Conservation (phyloP, 2,797 vertebrate species). For the Loris lydekkerianus region DNA sequence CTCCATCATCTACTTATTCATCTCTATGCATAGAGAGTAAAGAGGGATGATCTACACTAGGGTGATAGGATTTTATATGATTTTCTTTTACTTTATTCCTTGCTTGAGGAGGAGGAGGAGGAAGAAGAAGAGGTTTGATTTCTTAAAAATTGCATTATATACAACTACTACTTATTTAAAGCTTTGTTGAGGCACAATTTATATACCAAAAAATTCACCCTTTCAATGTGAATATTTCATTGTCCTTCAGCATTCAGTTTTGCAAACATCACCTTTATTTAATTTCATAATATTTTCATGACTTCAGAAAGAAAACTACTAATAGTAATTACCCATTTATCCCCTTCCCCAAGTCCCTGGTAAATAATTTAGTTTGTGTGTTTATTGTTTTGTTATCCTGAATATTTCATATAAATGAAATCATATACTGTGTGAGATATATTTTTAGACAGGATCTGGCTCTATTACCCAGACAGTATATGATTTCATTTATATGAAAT, state of each 20-base stretch:
- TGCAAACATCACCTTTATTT: not conserved
- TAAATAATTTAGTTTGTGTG: not conserved
- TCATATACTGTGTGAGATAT: not conserved
- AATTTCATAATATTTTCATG: constrained; percentile 21
- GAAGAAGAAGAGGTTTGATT: not conserved
- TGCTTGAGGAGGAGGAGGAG: not conserved
- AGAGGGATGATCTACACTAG: not conserved
- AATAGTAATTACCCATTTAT: not conserved
- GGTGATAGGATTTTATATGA: not conserved
- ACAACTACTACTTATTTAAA: not conserved
- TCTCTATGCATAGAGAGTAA: not conserved
- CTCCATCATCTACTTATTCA: not conserved
- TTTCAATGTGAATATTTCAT: not conserved
- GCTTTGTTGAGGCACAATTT: not conserved
- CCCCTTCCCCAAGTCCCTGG: not conserved
- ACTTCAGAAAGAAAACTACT: not conserved
- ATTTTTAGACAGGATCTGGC: not conserved
- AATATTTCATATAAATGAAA: not conserved
- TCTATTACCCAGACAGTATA: not conserved
- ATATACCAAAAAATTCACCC: not conserved
- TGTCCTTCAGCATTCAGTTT: not conserved
- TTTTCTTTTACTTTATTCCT: not conserved
- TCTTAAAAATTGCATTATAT: not conserved
- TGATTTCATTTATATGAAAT: too few relatives aligned
- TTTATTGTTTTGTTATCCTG: not conserved